Percentiles rank a stretch among this genome's conserved stretches.
These are phyloP conservation scores for Papilio machaon DNA, from an alignment of 1,140 invertebrate species.

Conservation along the genomic window DNA sequence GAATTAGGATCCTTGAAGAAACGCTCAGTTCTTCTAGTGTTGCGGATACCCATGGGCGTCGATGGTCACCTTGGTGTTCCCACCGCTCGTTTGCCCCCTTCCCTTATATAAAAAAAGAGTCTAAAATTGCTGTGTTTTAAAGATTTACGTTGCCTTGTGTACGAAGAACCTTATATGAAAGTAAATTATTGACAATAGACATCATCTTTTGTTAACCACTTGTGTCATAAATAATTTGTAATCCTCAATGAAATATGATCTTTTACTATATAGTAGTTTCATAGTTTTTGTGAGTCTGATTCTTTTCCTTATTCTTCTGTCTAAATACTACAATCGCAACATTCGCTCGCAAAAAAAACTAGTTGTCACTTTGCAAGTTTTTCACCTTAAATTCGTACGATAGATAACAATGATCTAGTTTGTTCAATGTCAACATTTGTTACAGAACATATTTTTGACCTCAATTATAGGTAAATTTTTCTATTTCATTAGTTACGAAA, in stretches of 20 bases:
- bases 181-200: background rate
- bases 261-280: background rate
- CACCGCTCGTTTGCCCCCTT: too few relatives aligned
- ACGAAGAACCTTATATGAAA: too few relatives aligned
- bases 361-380: constrained; percentile 13
- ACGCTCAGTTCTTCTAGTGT: too few relatives aligned
- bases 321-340: constrained; percentile 3
- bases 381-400: constrained; percentile 1
- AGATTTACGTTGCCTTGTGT: too few relatives aligned
- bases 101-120: too few relatives aligned
- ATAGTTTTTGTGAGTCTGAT: constrained; percentile 9
- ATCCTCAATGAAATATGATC: background rate
- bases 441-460: background rate
- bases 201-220: too few relatives aligned
- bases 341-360: constrained; percentile 23
- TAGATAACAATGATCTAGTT: constrained; percentile 17
- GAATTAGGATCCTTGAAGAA: too few relatives aligned
- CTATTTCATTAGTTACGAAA: too few relatives aligned
- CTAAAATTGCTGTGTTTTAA: too few relatives aligned
- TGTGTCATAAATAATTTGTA: background rate
- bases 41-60: too few relatives aligned
- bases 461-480: background rate
- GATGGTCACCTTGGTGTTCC: too few relatives aligned
- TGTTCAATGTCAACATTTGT: constrained; percentile 25
- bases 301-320: constrained; percentile 9